Conservation (phyloP, 1,140 invertebrate species). For the Drosophila nebulosa region DNA sequence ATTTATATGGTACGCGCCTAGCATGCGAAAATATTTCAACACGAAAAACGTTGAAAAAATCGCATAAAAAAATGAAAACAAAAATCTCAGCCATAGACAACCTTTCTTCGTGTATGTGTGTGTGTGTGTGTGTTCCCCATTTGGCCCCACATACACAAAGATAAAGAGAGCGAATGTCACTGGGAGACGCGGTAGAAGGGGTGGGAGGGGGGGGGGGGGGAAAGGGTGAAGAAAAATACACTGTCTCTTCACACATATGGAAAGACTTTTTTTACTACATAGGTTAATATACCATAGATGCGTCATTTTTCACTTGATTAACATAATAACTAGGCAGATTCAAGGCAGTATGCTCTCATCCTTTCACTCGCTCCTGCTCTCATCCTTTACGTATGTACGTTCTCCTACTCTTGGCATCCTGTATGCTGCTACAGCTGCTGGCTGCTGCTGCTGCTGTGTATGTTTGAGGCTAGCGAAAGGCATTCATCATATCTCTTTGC, state of each 20-base stretch:
- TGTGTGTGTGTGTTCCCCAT: constrained; percentile 32
- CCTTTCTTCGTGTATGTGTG: constrained; percentile 9
- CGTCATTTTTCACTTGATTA: constrained; percentile 69
- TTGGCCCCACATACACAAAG: constrained; percentile 37
- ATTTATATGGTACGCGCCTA: constrained; percentile 46
- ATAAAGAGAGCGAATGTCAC: too few species aligned
- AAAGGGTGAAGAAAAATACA: too few species aligned
- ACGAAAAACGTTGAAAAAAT: constrained; percentile 42
- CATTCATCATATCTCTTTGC: constrained; percentile 59
- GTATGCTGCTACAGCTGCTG: too few species aligned
- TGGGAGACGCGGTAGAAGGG: too few species aligned
- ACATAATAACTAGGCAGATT: constrained; percentile 44
- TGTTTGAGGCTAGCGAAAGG: constrained; percentile 60
- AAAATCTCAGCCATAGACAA: constrained; percentile 61
- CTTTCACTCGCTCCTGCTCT: background rate
- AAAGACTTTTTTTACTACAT: background rate
- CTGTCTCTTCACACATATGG: background rate
- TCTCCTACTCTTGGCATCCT: constrained; percentile 9
- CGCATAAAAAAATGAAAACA: constrained; percentile 1
- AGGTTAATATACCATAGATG: constrained; percentile 51
- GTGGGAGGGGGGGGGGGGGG: too few species aligned
- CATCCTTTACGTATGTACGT: background rate
- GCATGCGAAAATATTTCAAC: constrained; percentile 43
- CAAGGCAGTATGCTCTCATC: constrained; percentile 4
- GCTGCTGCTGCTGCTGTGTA: too few species aligned